These are phyloP conservation scores for Gryllus bimaculatus DNA, from an alignment of 1,140 invertebrate species.

Conservation along the genomic window DNA sequence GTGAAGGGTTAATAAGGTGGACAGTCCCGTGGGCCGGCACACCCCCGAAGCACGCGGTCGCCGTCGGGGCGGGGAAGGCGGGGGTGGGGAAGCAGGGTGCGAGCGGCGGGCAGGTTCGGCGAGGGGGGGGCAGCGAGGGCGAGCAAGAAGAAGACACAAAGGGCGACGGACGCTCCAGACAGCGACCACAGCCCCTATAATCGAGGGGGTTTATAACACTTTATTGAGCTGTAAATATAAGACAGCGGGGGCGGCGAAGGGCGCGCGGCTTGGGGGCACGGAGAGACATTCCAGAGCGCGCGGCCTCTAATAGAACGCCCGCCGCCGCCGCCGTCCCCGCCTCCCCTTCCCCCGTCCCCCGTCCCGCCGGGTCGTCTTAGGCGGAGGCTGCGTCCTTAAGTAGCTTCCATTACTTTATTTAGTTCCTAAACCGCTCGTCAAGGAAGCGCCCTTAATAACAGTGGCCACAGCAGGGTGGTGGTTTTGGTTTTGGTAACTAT, in stretches of 20 bases:
- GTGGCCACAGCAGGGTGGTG: not conserved
- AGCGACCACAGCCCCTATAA: not conserved
- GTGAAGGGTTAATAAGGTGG: not conserved
- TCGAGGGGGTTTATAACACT: not conserved
- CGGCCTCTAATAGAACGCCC: not conserved
- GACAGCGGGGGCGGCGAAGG: not conserved
- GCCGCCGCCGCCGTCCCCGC: not conserved
- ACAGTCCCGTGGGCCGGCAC: not conserved
- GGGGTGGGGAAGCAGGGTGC: not conserved
- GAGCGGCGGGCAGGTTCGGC: too few species aligned
- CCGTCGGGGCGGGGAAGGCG: too few species aligned
- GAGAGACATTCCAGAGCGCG: not conserved
- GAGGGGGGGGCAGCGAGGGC: not conserved
- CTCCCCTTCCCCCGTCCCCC: too few species aligned
- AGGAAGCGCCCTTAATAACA: not conserved
- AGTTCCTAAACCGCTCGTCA: not conserved
- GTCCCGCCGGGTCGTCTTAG: not conserved
- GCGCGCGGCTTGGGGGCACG: not conserved
- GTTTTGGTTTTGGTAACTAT: not conserved
- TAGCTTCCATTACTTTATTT: constrained; percentile 2
- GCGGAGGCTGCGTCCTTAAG: not conserved
- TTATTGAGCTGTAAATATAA: constrained; percentile 6
- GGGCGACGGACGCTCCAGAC: not conserved
- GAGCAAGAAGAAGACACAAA: not conserved
- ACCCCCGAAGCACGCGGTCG: not conserved